Evolutionary conservation across 2,888 invertebrate genomes (phyloP), one percentile per base, ranked within the genome.

Genomic region (Trissolcus brochymenae): DNA sequence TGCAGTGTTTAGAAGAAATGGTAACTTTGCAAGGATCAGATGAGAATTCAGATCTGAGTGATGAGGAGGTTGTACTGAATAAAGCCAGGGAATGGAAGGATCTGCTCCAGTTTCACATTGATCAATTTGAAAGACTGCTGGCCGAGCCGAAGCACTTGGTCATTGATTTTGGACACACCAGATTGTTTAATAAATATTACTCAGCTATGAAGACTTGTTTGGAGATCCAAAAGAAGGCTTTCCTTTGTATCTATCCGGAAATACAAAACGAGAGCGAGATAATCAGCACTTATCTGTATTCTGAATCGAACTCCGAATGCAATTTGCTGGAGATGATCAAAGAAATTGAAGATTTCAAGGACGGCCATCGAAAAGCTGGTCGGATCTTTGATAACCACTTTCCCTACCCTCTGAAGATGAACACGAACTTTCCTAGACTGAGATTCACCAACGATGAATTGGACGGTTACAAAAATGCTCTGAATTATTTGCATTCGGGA

Each of bases 291-390:
- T 86, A 87, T 53, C 65, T 68, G n/a, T 82, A 82, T 55, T 83
- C 79, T 11, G 77, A 65, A 61, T 50, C 14, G 6, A 57, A 41
- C 19, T 14, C 17, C 2, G 29, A 70, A 70, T 79, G 78, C 55
- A 82, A 86, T 77, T 64, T 87, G 13, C 25, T 87, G n/a, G 67
- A 79, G 7, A 83, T 85, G 82, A 84, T 84, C 53, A 79, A 61
- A 43, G 84, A 82, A 74, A 87, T 87, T 40, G 87, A 87, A 74
- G 72, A 79, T 16, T 87, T 88, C 57, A 86, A 86, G 76, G 83
- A 79, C 21, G 51, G 7, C 0, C 79, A 84, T 76, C 78, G 82
- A 9, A 73, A 51, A 4, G 4, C 71, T 0, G 71, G 59, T 21
- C 17, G 25, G 16, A 71, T 66, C 19, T 85, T 86, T 35, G 55